Base-by-base conservation (phyloP, 1,140 invertebrate genomes). In the Dufourea novaeangliae region DNA sequence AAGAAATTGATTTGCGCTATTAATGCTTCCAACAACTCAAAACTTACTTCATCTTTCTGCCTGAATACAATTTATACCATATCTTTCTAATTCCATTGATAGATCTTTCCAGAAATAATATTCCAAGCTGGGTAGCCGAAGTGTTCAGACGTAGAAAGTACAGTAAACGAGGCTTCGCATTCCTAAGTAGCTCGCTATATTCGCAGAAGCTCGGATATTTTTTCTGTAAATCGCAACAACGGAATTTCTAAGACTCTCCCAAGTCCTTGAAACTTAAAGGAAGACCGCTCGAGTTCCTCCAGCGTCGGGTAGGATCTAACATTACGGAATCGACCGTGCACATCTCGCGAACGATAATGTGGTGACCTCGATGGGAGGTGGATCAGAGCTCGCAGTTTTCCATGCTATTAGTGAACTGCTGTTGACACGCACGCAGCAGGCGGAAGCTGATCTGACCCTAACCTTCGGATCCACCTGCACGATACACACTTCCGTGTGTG, bases 321-420 rank as follows among this genome's bases (percentile, higher is more conserved):
- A 54, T 54, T 25, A 8, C 25, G 2, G 8, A 14, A 27, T 56
- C 25, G 8, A 17, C 14, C 2, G 34, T 37, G 0, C 27, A 39
- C 14, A 25, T n/a, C 57, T 50, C 32, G 3, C 20, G 52, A 17
- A 61, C 34, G 27, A 63, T 46, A 44, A 61, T 6, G 3, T 2
- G 12, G 29, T 12, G 34, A 56, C 25, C 32, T 52, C 74, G 64
- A 67, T 50, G 61, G n/a, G 27, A 27, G 22, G 44, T 52, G 25
- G 62, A 79, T 79, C 52, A 67, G 61, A 71, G 77, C 32, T 59
- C 50, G 62, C 52, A 71, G 62, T 79, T 37, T 67, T 56, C 77
- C 67, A 66, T 32, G 66, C 67, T 67, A n/a, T 62, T 41, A 67
- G 44, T 74, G 41, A 79, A 75, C 71, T 41, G 39, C 14, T 62